A percentile compares a stretch with the other conserved stretches of the same genome.
These are phyloP conservation scores for Cacatua alba DNA, from an alignment of 2,113 vertebrate genomes.

Conservation along the genomic window DNA sequence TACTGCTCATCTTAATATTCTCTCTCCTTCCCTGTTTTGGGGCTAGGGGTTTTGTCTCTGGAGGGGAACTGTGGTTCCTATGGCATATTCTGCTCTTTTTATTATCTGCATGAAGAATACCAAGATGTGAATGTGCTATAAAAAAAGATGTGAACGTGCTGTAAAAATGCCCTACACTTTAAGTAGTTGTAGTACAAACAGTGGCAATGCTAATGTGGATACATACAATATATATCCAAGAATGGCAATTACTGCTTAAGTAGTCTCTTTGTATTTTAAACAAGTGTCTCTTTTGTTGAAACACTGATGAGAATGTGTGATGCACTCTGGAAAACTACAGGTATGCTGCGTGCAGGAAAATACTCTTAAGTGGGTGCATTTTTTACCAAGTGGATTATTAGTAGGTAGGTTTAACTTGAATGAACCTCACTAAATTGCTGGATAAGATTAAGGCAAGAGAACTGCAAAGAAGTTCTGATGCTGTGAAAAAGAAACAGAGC, in stretches of 20 bases:
- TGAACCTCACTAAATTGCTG: not conserved
- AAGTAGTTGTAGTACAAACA: not conserved
- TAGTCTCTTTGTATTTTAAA: not conserved
- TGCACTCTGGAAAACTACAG: not conserved
- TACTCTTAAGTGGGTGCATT: not conserved
- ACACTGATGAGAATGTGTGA: not conserved
- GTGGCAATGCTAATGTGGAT: not conserved
- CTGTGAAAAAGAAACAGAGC: not conserved
- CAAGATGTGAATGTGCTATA: not conserved
- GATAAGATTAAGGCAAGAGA: not conserved
- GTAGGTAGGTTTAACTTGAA: not conserved
- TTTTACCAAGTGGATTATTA: not conserved
- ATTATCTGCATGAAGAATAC: not conserved
- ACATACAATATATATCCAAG: not conserved
- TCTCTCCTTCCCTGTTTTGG: not conserved
- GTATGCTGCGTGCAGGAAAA: not conserved
- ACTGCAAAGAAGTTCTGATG: not conserved
- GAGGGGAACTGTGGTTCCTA: not conserved
- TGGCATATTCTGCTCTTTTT: not conserved
- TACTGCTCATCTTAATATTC: not conserved
- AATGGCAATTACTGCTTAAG: not conserved
- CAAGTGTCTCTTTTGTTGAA: not conserved
- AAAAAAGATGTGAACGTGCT: not conserved
- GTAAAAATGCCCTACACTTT: not conserved
- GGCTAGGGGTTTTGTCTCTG: not conserved